Conservation (phyloP, 2,888 invertebrate species). For the Coremacera marginata region DNA sequence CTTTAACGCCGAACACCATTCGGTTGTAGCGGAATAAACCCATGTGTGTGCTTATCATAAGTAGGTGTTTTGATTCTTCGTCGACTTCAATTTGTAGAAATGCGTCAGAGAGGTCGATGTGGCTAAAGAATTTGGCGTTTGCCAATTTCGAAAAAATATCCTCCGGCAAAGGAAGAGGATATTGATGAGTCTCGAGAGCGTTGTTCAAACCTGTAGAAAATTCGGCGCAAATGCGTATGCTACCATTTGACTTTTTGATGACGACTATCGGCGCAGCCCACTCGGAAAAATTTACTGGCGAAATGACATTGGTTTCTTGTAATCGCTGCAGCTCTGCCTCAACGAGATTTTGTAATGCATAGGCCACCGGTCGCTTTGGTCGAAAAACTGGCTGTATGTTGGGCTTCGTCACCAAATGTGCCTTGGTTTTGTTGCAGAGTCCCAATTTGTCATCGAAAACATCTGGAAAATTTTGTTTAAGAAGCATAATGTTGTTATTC, state of each 20-base stretch:
- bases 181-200: conserved; percentile 43
- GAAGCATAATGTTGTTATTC: no score
- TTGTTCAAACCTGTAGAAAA: conserved; percentile 49
- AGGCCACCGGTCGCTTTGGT: conserved; percentile 47
- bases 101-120: conserved; percentile 46
- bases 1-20: conserved; percentile 37
- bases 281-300: conserved; percentile 41
- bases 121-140: conserved; percentile 38
- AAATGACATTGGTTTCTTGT: conserved; percentile 43
- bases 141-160: conserved; percentile 45
- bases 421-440: conserved; percentile 43
- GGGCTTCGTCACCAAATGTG: conserved; percentile 42
- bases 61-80: conserved; percentile 40
- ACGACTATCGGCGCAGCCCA: conserved; percentile 50
- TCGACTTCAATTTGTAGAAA: conserved; percentile 47
- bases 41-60: conserved; percentile 38
- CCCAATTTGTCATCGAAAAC: conserved; percentile 41
- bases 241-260: conserved; percentile 45
- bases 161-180: conserved; percentile 45
- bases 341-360: conserved; percentile 45
- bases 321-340: conserved; percentile 45
- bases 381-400: conserved; percentile 45
- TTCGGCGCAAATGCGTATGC: conserved; percentile 46
- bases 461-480: no score
- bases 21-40: conserved; percentile 35